A percentile compares a stretch with the other conserved stretches of the same genome.
phyloP scores from a whole-genome alignment of 2,888 invertebrate species.

The Drosophila neotestacea region DNA sequence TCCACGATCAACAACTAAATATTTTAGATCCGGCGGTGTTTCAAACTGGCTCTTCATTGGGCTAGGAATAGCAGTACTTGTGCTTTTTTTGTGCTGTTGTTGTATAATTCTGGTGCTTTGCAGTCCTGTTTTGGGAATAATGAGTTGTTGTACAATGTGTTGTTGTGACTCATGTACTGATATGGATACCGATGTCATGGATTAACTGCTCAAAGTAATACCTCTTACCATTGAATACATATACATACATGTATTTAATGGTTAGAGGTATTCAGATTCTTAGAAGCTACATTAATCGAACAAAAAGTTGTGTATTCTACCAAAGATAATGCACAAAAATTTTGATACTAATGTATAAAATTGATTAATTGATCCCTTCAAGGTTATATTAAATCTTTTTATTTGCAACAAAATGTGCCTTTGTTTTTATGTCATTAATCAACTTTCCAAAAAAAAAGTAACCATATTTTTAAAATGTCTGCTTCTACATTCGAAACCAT shows the following conservation, averaged over 20 bases:
- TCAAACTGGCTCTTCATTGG: background rate
- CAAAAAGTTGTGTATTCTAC: background rate
- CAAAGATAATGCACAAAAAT: background rate
- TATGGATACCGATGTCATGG: background rate
- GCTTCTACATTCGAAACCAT: background rate
- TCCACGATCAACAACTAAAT: background rate
- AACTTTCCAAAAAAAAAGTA: background rate
- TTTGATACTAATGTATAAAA: too few relatives aligned
- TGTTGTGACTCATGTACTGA: slow-evolving; percentile 3
- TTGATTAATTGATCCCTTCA: background rate
- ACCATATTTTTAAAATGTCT: background rate
- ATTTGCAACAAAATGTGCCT: background rate
- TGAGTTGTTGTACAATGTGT: slow-evolving; percentile 13
- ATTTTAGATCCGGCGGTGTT: background rate
- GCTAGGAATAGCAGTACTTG: background rate
- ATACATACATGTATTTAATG: too few relatives aligned
- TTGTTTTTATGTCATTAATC: background rate
- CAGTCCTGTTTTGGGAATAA: slow-evolving; percentile 11
- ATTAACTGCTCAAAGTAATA: background rate
- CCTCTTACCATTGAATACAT: too few relatives aligned
- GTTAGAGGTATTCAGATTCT: too few relatives aligned
- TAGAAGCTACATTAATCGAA: background rate
- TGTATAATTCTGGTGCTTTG: slow-evolving; percentile 22
- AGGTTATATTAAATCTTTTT: background rate
- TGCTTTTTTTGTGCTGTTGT: slow-evolving; percentile 10